Evolutionary conservation across 53 echinoderm and acorn worm genomes (phyloP).

Genomic region (Antedon mediterranea): DNA sequence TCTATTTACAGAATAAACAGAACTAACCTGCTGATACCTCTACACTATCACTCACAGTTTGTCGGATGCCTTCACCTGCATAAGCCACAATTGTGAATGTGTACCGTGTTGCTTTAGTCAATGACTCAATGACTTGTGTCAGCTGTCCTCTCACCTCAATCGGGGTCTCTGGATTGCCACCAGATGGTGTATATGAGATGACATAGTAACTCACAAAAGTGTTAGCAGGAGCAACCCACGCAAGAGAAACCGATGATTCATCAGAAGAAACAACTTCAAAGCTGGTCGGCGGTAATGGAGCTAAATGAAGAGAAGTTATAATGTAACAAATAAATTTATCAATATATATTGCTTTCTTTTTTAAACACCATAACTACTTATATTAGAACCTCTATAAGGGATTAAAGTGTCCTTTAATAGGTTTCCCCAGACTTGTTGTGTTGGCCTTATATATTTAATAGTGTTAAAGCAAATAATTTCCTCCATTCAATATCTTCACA

Average conservation of each 20-base stretch:
- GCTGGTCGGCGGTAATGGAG: background rate
- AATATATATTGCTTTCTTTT: too few species aligned
- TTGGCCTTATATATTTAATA: too few species aligned
- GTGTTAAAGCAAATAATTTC: too few species aligned
- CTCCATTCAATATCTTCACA: too few species aligned
- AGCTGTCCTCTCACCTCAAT: background rate
- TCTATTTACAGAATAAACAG: too few species aligned
- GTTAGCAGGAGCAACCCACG: background rate
- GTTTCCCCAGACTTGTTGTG: too few species aligned
- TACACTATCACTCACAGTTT: background rate
- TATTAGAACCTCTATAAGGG: too few species aligned
- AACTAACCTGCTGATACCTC: background rate
- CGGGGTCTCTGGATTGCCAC: background rate
- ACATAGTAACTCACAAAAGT: background rate
- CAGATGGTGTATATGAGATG: background rate
- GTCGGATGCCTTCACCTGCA: background rate
- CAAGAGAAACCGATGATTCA: background rate
- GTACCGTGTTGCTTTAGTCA: background rate
- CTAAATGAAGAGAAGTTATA: too few species aligned
- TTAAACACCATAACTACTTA: too few species aligned
- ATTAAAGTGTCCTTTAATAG: too few species aligned
- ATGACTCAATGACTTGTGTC: background rate
- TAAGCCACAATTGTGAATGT: background rate
- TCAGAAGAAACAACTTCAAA: background rate
- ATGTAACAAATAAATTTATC: too few species aligned